Percentiles rank a stretch among this genome's conserved stretches.
Evolutionary conservation across 2,113 vertebrate genomes (phyloP).

Genomic region (Mustelus asterias): DNA sequence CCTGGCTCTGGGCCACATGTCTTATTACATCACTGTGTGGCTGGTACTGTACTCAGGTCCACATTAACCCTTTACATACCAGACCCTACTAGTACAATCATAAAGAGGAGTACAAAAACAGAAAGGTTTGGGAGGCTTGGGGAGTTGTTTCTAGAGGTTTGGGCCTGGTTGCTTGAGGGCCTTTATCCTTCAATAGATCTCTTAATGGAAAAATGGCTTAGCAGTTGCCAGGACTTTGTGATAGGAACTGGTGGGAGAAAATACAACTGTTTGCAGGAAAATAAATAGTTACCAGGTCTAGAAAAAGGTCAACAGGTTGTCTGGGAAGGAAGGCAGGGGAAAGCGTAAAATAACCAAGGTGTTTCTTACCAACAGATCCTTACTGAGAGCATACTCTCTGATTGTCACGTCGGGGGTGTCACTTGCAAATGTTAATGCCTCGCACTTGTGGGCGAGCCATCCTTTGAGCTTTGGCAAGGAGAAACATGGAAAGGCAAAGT

Average conservation of each 20-base stretch:
- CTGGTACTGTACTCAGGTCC: no score
- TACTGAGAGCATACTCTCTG: not conserved
- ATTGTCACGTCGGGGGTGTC: not conserved
- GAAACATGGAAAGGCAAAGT: not conserved
- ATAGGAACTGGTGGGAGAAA: not conserved
- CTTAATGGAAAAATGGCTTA: not conserved
- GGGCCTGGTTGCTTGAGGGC: not conserved
- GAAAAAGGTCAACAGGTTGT: not conserved
- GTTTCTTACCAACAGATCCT: not conserved
- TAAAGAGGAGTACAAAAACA: no score
- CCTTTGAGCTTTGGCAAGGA: not conserved
- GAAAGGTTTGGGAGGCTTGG: no score
- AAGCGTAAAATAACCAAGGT: not conserved
- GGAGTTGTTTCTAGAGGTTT: not conserved
- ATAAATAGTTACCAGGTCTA: not conserved
- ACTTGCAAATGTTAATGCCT: not conserved
- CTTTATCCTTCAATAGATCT: not conserved
- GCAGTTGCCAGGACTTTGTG: not conserved
- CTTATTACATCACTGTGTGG: not conserved
- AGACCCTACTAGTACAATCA: no score
- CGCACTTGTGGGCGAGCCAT: no score
- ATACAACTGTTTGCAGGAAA: not conserved
- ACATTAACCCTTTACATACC: no score
- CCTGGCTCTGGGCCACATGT: not conserved
- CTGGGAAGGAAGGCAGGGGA: not conserved